These are phyloP conservation scores for Galeopsomyia nigrocyanea DNA, from an alignment of 2,888 invertebrate genomes.

Conservation along the genomic window DNA sequence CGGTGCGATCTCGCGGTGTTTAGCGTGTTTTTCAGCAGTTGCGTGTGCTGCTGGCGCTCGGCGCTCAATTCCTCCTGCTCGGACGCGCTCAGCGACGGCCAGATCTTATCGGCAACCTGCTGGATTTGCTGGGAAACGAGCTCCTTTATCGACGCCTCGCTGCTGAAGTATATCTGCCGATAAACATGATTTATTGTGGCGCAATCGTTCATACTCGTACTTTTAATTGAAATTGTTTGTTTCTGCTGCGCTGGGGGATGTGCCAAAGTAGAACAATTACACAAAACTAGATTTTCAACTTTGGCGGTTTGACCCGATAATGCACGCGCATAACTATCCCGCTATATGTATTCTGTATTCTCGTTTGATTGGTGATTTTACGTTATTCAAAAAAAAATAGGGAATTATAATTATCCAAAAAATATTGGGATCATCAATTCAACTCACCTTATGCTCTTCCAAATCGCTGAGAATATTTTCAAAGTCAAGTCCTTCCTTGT, in stretches of 20 bases:
- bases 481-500: constrained; percentile 89
- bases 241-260: too few species aligned
- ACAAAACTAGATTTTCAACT: too few species aligned
- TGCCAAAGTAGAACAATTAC: too few species aligned
- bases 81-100: constrained; percentile 84
- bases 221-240: too few species aligned
- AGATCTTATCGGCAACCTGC: constrained; percentile 87
- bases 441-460: constrained; percentile 82
- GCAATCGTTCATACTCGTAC: background rate
- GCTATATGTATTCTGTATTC: background rate
- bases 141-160: constrained; percentile 83
- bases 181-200: constrained; percentile 10
- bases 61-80: constrained; percentile 88
- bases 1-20: constrained; percentile 86
- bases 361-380: background rate
- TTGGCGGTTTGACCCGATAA: too few species aligned
- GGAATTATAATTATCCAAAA: background rate
- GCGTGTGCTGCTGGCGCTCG: constrained; percentile 85
- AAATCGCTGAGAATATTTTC: constrained; percentile 86
- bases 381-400: background rate
- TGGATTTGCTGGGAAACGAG: constrained; percentile 86
- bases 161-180: constrained; percentile 80
- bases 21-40: constrained; percentile 84
- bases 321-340: background rate
- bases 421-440: background rate